Evolutionary conservation across 2,797 vertebrate genomes (phyloP), one percentile per base, ranked within the genome.

Genomic region (Labeo calbasu): DNA sequence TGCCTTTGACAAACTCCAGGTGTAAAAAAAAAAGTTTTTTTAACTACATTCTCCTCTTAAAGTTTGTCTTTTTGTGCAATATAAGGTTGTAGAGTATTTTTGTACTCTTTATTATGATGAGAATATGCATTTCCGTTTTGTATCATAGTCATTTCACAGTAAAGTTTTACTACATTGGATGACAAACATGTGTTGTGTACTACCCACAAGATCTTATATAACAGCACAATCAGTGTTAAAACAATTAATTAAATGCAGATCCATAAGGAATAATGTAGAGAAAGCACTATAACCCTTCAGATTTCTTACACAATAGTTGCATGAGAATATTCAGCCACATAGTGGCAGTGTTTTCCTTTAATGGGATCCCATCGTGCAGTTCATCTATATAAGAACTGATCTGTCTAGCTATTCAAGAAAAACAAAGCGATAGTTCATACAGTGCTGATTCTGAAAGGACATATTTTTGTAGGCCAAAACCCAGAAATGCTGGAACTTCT

Each of bases 301-400:
- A 73, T 36, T 55, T 19, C 0, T 57, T n/a, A 13, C 12, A 40
- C 12, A 55, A 2, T 40, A 21, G 32, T 40, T 76, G 4, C 25
- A 46, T 46, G 11, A 51, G 61, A 51, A 66, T 15, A 32, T 66
- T 66, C 28, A 36, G 28, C 63, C 78, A 79, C 63, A 79, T 5
- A 53, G 78, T 66, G 78, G 78, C 63, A 79, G 63, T 79, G 63
- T 79, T 79, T 68, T 68, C 48, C 75, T 51, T 66, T 51, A 21
- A 66, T 36, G 43, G 3, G 73, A 77, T 14, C 8, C 14, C 36
- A 17, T 46, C 40, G 1, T 77, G 36, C 21, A 17, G 4, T 57
- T 61, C 12, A 43, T 59, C 8, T 14, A 17, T 14, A 19, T 19
- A 28, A 0, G 2, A n/a, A 28, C 71, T 32, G 25, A 53, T 17